Base-by-base conservation (phyloP, 2,797 vertebrate species). In the Hypotaenidia okinawae region DNA sequence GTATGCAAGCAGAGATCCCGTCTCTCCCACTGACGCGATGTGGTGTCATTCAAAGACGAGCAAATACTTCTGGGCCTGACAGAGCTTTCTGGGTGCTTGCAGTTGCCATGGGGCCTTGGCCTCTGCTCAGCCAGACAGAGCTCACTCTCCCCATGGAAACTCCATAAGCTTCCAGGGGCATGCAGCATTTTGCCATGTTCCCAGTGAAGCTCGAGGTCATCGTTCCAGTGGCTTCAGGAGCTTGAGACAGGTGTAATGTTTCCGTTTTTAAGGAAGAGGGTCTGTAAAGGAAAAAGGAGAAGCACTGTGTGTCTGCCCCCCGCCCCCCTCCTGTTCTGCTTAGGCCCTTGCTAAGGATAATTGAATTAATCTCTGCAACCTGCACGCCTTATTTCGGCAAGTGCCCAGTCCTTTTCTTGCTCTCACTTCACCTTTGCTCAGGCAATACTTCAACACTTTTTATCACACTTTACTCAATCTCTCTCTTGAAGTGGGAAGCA, bases 11-110 rank as follows among this genome's bases (percentile, higher is more conserved):
- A 47, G 37, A 66, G 37, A 39, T 66, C 24, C 6, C 17, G 0
- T 41, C 5, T 16, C 3, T 49, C 37, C 32, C 10, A 2, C 10
- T 22, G 2, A 59, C 30, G 25, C 10, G 21, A 33, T 1, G 0
- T 33, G 32, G 16, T 28, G 15, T 35, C 2, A 28, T 27, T 73
- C 35, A 17, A 16, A 61, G 35, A 13, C 14, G 45, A 64, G 13
- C 5, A 8, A 30, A 15, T 18, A 10, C 41, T 57, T 8, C 13
- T 13, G 17, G 21, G 16, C 17, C 47, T 35, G 39, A 5, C 2
- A 0, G 2, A 39, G 22, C 45, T 30, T 3, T 59, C 58, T 28
- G 21, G 3, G 39, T n/a, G n/a, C 49, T 24, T 55, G 32, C 41
- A 3, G 18, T 3, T 41, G 9, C 23, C 17, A 5, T 17, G 16